Evolutionary conservation across 2,888 invertebrate genomes (phyloP), one percentile per base, ranked within the genome.

Genomic region (Drosophila robusta): DNA sequence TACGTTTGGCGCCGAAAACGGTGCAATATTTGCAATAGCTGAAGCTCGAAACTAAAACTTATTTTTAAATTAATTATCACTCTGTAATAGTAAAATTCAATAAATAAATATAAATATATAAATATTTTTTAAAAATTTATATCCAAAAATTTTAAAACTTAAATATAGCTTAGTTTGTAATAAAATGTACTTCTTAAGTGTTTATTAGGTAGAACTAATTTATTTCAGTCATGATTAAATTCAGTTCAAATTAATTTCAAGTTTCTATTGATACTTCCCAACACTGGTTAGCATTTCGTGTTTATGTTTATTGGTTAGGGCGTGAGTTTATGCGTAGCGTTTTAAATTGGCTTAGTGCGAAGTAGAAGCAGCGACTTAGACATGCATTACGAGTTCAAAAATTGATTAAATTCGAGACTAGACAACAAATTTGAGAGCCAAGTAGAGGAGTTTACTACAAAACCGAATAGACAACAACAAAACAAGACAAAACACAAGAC

Each of bases 361-460:
- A 70, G 69, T 51, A 55, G 65, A 71, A 74, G 70, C 83, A 64
- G 56, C 75, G 52, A 64, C 64, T 47, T 65, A 64, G 68, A 57
- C 87, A 84, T 82, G 86, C 88, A 77, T 73, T 82, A 80, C 22
- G 49, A 63, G 60, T 62, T 75, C 63, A 77, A 79, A 63, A 75
- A 38, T 60, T 32, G 47, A 51, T 55, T 65, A 55, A 16, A 55
- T 52, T 52, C 38, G 41, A 62, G 34, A 64, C 45, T 47, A 49
- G 46, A 46, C 66, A 62, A 34, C 11, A 34, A 11, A 62, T 62
- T 72, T 63, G 52, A 75, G 63, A 75, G 57, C 68, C 83, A 80
- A 88, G 84, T 77, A 84, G 87, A 84, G 90, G 89, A 87, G 89
- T 81, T 76, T 69, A 77, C 79, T 66, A 80, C 71, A 54, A 62